phyloP scores from a whole-genome alignment of 2,888 invertebrate species.

The Tetropium fuscum region DNA sequence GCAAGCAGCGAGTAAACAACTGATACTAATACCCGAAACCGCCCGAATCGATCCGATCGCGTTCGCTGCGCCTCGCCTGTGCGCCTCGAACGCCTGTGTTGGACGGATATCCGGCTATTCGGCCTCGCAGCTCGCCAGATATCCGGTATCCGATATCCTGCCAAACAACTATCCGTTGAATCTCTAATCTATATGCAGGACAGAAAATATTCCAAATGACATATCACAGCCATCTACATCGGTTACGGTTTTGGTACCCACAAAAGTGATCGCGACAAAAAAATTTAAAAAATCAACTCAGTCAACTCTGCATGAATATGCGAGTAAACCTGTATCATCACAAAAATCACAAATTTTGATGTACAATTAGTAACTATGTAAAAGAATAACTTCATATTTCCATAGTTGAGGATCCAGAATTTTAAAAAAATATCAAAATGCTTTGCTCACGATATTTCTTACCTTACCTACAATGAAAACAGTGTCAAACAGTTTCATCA shows the following conservation, averaged over 20 bases:
- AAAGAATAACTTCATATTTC: constrained; percentile 3
- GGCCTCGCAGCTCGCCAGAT: too few relatives aligned
- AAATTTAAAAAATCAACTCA: background rate
- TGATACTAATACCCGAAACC: too few relatives aligned
- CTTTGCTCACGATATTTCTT: constrained; percentile 1
- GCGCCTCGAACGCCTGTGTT: too few relatives aligned
- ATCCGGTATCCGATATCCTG: too few relatives aligned
- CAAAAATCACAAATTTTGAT: background rate
- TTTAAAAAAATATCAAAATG: background rate
- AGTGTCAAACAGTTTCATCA: constrained; percentile 2
- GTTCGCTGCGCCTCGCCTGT: too few relatives aligned
- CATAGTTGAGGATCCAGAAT: background rate
- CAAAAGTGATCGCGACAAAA: background rate
- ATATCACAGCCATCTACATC: background rate
- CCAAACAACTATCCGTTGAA: too few relatives aligned
- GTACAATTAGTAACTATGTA: background rate
- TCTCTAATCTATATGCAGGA: too few relatives aligned
- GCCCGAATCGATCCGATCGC: too few relatives aligned
- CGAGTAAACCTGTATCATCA: background rate
- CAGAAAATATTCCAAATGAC: background rate
- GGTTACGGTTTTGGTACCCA: background rate
- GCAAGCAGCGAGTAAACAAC: too few relatives aligned
- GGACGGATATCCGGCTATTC: too few relatives aligned
- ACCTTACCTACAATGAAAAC: constrained; percentile 1
- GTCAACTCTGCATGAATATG: background rate